Evolutionary conservation across 1,140 invertebrate genomes (phyloP).

Genomic region (Aleiodes sp.): DNA sequence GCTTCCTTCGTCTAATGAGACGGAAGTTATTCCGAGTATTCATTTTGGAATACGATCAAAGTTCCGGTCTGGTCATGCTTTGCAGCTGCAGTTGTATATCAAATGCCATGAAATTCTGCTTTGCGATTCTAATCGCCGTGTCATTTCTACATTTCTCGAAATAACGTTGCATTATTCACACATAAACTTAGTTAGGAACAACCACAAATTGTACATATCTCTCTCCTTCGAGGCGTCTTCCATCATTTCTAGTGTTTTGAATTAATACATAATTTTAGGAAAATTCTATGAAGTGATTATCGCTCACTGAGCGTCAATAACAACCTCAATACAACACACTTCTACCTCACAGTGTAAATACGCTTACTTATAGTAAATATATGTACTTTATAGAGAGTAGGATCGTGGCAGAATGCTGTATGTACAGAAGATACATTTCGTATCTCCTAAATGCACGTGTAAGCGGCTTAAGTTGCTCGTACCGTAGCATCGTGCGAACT

Average conservation of each 20-base stretch:
- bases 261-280: neutral
- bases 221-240: too few species aligned
- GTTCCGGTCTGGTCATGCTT: conserved; percentile 15
- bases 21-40: conserved; percentile 36
- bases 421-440: conserved; percentile 14
- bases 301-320: neutral
- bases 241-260: too few species aligned
- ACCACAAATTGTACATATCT: neutral
- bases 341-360: neutral
- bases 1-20: conserved; percentile 32
- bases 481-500: neutral
- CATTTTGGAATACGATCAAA: conserved; percentile 12
- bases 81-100: conserved; percentile 1
- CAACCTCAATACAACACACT: neutral
- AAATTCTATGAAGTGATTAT: neutral
- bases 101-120: neutral
- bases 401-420: neutral
- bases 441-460: conserved; percentile 14
- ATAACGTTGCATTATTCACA: neutral
- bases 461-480: conserved; percentile 26
- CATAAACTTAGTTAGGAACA: neutral
- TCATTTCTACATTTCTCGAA: neutral
- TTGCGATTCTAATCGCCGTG: neutral
- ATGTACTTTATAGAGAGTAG: conserved; percentile 6
- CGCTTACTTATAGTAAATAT: neutral